Base-by-base conservation (phyloP, 2,888 invertebrate genomes). In the Schizaphis graminum region DNA sequence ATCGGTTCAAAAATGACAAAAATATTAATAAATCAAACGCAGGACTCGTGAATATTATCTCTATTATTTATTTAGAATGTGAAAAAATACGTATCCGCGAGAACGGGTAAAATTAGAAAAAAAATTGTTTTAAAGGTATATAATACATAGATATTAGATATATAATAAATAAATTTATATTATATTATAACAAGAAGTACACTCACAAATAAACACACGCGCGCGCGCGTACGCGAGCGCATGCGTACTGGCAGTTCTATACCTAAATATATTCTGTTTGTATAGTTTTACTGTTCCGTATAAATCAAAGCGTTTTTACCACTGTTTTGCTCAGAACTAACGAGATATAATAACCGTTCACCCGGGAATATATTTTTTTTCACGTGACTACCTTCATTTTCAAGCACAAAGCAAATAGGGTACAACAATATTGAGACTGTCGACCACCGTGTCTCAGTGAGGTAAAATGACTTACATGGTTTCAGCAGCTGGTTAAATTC, bases 231-330 rank as follows among this genome's bases (percentile, higher is more conserved):
- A 53, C 53, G 53, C 16, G 53, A 53, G 16, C 53, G 53, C 53
- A 53, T 53, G 53, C 53, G 53, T 53, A 21, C 35, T 77, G 77
- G 2, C 35, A 35, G 77, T 77, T 35, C 35, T 8, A 21, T 8
- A 77, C 77, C 77, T 77, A 16, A 77, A 67, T 67, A 7, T 77
- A 77, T 77, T 21, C 77, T 35, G 77, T 77, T 77, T 77, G 35
- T 35, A 35, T 77, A 41, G 53, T 85, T 44, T 85, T 41, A 44
- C 61, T 21, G 11, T 41, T 28, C 28, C 56, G 56, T 85, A 86
- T 91, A 86, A 91, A 91, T 61, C 91, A 91, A 86, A 91, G 86
- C 57, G 56, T 92, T 92, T 92, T 92, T 87, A 61, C 61, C 61
- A 92, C 92, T 87, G n/a, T 87, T 87, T 61, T 92, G 92, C 92